Conservation (phyloP, 2,888 invertebrate genomes). For the Euclidia mi region DNA sequence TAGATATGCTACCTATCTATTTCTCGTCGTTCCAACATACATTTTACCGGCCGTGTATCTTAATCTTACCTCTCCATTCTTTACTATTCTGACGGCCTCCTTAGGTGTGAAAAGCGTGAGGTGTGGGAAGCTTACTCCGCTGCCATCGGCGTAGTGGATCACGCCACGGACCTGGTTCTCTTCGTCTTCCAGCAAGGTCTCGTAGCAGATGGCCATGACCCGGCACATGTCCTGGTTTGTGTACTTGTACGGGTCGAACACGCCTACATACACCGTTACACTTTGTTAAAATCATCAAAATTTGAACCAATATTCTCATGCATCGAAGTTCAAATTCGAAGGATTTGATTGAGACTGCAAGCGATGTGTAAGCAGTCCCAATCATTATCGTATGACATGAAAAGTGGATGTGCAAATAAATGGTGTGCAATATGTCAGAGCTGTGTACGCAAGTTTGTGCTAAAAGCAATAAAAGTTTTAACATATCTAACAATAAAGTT, state of each 20-base stretch:
- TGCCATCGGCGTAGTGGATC: constrained; percentile 94
- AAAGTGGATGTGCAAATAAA: constrained; percentile 32
- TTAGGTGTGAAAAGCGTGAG: constrained; percentile 94
- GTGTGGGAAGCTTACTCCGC: constrained; percentile 93
- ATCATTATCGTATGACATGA: too few species aligned
- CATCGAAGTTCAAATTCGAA: too few species aligned
- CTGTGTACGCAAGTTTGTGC: constrained; percentile 14
- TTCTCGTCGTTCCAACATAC: too few species aligned
- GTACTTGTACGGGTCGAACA: constrained; percentile 94
- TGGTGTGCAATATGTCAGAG: constrained; percentile 29
- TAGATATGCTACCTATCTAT: too few species aligned
- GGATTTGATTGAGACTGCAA: too few species aligned
- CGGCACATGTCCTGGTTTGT: constrained; percentile 95
- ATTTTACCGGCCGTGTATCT: too few species aligned
- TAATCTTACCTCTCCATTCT: constrained; percentile 93
- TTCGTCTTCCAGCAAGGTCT: constrained; percentile 95
- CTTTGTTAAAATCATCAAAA: neutral
- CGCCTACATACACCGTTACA: constrained; percentile 86
- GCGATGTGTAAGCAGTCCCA: too few species aligned
- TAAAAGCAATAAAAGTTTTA: constrained; percentile 28
- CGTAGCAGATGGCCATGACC: constrained; percentile 94
- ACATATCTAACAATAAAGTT: constrained; percentile 8
- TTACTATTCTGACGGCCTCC: constrained; percentile 94
- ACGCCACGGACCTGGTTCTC: constrained; percentile 94
- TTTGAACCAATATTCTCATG: too few species aligned